Evolutionary conservation across 2,888 invertebrate species (phyloP), one percentile per base, ranked within the genome.

Genomic region (Cartodere bifasciata): DNA sequence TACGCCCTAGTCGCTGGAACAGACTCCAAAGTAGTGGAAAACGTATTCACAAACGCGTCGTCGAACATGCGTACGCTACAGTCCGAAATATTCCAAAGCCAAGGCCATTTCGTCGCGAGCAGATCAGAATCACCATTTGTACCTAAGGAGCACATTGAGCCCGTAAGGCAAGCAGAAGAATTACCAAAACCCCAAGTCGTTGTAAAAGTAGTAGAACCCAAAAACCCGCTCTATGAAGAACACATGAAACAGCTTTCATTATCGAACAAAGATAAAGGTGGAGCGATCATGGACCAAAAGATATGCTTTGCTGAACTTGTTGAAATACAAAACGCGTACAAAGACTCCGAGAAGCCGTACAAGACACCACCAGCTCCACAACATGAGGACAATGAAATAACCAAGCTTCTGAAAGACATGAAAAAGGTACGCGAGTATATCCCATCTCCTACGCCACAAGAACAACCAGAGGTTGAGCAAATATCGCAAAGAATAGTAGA

Each of bases 91-190:
- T 60, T 60, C 35, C 56, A 57, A 43, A 56, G 56, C 33, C 50
- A 56, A 35, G 60, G 60, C 1, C 60, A 60, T 38, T 60, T 54
- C 34, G 55, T 53, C 34, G 58, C 58, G 2, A 47, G 48, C 20
- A 41, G 55, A 29, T 47, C 54, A 1, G 47, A 42, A 32, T 56
- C 58, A 0, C 57, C 57, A 2, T 48, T 46, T 35, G 49, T 59
- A 17, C 60, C 60, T 1, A 35, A 32, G 28, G 11, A n/a, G n/a
- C 58, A 0, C 57, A 56, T 2, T 48, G 45, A 35, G 49, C 58
- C 16, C 60, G 58, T 1, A 35, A 32, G 28, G 11, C 14, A 16
- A 28, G 14, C 7, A 20, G 34, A 31, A 6, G 31, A 17, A 31
- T 29, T n/a, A 20, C 24, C 13, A 26, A 21, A 36, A 28, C 13